A percentile compares a stretch with the other conserved stretches of the same genome.
phyloP scores from a whole-genome alignment of 2,888 invertebrate species.

The Xestia sexstrigata region DNA sequence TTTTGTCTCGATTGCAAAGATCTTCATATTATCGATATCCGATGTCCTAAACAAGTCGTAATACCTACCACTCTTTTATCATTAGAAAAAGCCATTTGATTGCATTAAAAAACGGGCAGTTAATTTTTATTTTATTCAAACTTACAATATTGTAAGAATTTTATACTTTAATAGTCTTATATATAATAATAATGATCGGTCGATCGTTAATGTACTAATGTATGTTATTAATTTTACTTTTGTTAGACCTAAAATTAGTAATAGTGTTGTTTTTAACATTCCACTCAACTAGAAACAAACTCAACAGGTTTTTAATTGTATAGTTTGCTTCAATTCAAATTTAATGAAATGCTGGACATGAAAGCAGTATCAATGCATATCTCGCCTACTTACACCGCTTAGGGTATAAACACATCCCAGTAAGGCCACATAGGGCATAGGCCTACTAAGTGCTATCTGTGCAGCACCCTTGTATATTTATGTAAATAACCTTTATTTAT shows the following conservation, averaged over 20 bases:
- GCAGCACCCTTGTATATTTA: constrained; percentile 62
- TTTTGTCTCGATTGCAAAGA: constrained; percentile 2
- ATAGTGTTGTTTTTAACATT: constrained; percentile 44
- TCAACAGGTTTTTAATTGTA: neutral
- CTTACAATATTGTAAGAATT: constrained; percentile 25
- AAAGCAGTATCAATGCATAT: constrained; percentile 18
- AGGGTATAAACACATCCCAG: neutral
- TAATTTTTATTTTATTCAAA: constrained; percentile 16
- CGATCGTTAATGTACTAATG: constrained; percentile 23
- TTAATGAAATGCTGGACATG: constrained; percentile 1
- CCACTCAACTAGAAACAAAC: constrained; percentile 46
- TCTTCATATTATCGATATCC: neutral
- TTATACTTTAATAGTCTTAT: constrained; percentile 29
- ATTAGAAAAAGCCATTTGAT: constrained; percentile 10
- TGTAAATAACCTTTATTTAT: constrained; percentile 68
- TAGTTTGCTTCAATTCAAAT: neutral
- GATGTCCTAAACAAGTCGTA: constrained; percentile 7
- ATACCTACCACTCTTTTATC: neutral
- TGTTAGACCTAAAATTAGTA: constrained; percentile 17
- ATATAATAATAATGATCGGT: constrained; percentile 13
- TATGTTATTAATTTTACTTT: constrained; percentile 12
- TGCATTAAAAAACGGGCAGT: constrained; percentile 13
- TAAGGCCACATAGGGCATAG: constrained; percentile 29
- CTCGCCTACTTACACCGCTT: neutral
- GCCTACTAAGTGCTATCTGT: constrained; percentile 31